Percentiles rank a stretch among this genome's conserved stretches.
Conservation (phyloP, 2,113 vertebrate genomes). For the Numida meleagris region DNA sequence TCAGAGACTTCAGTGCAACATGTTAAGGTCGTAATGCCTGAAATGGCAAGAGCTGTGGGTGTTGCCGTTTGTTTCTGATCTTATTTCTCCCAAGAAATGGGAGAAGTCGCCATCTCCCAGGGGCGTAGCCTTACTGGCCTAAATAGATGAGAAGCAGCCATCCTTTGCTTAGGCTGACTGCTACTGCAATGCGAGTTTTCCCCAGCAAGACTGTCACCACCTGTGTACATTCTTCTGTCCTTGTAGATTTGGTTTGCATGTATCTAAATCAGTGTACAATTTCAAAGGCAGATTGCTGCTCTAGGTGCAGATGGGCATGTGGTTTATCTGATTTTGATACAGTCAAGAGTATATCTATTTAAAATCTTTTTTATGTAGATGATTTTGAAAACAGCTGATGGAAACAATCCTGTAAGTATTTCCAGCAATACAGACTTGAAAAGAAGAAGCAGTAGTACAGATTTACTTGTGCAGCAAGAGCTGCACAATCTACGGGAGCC, state of each 20-base stretch:
- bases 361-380: background rate
- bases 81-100: background rate
- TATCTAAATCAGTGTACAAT: background rate
- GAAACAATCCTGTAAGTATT: background rate
- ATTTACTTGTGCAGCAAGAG: background rate
- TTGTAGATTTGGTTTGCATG: background rate
- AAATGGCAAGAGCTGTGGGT: background rate
- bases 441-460: background rate
- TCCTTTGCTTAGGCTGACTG: background rate
- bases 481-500: background rate
- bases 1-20: background rate
- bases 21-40: background rate
- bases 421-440: background rate
- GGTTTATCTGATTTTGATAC: background rate
- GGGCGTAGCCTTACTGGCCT: background rate
- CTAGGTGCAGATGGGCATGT: background rate
- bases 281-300: background rate
- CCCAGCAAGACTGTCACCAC: background rate
- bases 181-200: background rate
- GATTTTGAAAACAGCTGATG: slow-evolving; percentile 5
- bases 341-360: background rate
- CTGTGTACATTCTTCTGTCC: background rate
- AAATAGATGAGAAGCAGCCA: background rate
- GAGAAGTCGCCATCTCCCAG: background rate
- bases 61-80: background rate